Evolutionary conservation across 2,888 invertebrate species (phyloP).

Genomic region (Nowickia ferox): DNA sequence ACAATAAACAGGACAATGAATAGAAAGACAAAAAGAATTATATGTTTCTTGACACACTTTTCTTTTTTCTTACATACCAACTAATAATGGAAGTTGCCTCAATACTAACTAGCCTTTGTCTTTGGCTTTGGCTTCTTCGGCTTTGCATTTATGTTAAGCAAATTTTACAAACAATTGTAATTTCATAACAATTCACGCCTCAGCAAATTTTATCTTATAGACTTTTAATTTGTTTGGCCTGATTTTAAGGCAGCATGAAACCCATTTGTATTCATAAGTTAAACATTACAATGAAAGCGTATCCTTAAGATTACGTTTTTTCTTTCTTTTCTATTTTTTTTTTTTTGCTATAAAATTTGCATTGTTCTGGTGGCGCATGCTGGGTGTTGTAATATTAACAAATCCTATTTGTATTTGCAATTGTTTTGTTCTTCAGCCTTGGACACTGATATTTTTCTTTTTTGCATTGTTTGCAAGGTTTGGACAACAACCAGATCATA

Average conservation of each 20-base stretch:
- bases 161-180: constrained; percentile 72
- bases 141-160: not conserved
- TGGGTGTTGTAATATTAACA: constrained; percentile 78
- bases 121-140: too few species aligned
- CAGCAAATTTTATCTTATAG: constrained; percentile 31
- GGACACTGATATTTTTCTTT: constrained; percentile 18
- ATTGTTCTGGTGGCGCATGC: constrained; percentile 75
- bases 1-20: constrained; percentile 10
- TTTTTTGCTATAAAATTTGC: constrained; percentile 47
- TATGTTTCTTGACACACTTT: constrained; percentile 58
- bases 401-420: constrained; percentile 75
- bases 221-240: constrained; percentile 57
- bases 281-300: constrained; percentile 31
- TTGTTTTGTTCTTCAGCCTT: constrained; percentile 43
- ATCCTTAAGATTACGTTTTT: constrained; percentile 34
- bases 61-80: constrained; percentile 44
- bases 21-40: constrained; percentile 51
- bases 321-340: constrained; percentile 6
- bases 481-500: constrained; percentile 53
- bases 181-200: constrained; percentile 78
- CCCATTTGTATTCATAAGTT: constrained; percentile 43
- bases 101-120: not conserved
- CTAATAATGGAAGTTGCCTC: constrained; percentile 30
- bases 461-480: constrained; percentile 3
- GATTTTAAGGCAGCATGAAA: constrained; percentile 71